phyloP scores from a whole-genome alignment of 2,797 vertebrate species.

The Phoeniculus purpureus region DNA sequence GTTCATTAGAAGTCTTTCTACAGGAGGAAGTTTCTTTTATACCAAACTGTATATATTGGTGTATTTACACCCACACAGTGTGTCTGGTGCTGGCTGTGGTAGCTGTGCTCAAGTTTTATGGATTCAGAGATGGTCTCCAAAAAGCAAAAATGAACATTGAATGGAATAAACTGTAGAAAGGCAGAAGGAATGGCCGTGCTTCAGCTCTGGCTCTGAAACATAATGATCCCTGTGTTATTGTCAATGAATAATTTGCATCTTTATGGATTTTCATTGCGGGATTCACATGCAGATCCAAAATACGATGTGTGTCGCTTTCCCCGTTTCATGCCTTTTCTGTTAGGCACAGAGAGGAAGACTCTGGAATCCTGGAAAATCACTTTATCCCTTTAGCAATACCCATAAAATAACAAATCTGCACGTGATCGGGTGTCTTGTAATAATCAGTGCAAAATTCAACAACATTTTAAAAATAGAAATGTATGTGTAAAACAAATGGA shows the following conservation, averaged over 20 bases:
- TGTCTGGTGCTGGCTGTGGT: background rate
- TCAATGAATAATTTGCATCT: background rate
- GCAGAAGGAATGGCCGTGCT: background rate
- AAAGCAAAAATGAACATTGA: background rate
- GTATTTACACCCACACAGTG: fast-evolving
- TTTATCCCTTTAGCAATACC: background rate
- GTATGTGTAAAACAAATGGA: background rate
- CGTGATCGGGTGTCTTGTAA: background rate
- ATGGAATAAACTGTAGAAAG: background rate
- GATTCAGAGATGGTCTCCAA: background rate
- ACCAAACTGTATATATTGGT: background rate
- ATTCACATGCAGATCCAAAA: background rate
- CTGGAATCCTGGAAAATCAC: background rate
- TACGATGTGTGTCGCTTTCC: background rate
- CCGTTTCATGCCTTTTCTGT: background rate
- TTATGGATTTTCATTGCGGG: background rate
- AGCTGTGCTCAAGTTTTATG: background rate
- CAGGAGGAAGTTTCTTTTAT: background rate
- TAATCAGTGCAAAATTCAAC: background rate
- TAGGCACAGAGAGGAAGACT: background rate
- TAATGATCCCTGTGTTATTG: background rate
- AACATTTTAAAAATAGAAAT: background rate
- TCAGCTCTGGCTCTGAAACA: background rate
- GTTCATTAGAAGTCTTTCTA: background rate
- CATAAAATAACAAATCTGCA: background rate